A percentile compares a stretch with the other conserved stretches of the same genome.
Conservation (phyloP, 2,113 vertebrate species). For the rabbit (Oryctolagus cuniculus) region mOryCun1.1 NC_091447.1:65742501-65743000, state of each 20-base stretch:
- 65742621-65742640: neutral
- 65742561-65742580: too few relatives aligned
- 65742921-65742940: neutral
- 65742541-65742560: too few relatives aligned
- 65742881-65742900: neutral
- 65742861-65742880: neutral
- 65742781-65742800: neutral
- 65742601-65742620: neutral
- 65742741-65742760: constrained; percentile 48
- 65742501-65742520: too few relatives aligned
- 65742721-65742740: constrained; percentile 51
- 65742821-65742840: too few relatives aligned
- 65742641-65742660: constrained; percentile 53
- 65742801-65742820: neutral
- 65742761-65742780: neutral
- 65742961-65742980: neutral
- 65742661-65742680: constrained; percentile 73
- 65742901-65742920: neutral
- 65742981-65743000: too few relatives aligned
- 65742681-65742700: constrained; percentile 45
- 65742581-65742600: neutral
- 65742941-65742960: neutral
- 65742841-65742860: neutral
- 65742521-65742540: too few relatives aligned
- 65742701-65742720: constrained; percentile 61